phyloP scores from a whole-genome alignment of 2,113 vertebrate species.

The Regulus satrapa region DNA sequence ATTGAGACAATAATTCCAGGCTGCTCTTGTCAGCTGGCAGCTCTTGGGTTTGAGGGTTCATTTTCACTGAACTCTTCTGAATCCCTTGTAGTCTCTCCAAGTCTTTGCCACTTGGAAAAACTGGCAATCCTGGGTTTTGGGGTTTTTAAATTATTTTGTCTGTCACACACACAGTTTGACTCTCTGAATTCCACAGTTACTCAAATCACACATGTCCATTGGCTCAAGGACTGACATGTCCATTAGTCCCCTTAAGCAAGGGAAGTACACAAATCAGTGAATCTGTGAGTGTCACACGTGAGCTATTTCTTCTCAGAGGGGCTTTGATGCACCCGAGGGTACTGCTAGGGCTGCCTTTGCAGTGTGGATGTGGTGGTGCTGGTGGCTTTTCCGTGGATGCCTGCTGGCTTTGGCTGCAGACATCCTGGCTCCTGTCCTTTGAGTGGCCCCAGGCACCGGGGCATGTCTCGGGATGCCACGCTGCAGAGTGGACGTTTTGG shows the following conservation, averaged over 20 bases:
- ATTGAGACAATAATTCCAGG: neutral
- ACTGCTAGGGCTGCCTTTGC: neutral
- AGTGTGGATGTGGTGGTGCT: neutral
- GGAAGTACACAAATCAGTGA: rapidly evolving
- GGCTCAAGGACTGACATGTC: too few relatives aligned
- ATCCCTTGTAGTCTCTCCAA: neutral
- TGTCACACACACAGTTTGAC: neutral
- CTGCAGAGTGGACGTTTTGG: rapidly evolving
- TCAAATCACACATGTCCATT: neutral
- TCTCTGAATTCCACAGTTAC: neutral
- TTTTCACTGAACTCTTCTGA: neutral
- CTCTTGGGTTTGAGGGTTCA: neutral
- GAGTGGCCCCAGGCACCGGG: neutral
- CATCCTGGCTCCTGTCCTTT: neutral
- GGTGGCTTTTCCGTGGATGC: rapidly evolving
- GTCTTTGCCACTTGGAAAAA: neutral
- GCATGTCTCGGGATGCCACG: neutral
- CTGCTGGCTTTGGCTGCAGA: neutral
- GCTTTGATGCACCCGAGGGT: neutral
- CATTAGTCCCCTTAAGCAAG: neutral
- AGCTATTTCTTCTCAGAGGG: neutral
- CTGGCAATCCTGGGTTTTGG: rapidly evolving
- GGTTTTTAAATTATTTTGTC: neutral
- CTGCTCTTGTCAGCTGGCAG: neutral
- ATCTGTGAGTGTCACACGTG: neutral